phyloP scores from a whole-genome alignment of 2,113 vertebrate species.

The Oceanites oceanicus region DNA sequence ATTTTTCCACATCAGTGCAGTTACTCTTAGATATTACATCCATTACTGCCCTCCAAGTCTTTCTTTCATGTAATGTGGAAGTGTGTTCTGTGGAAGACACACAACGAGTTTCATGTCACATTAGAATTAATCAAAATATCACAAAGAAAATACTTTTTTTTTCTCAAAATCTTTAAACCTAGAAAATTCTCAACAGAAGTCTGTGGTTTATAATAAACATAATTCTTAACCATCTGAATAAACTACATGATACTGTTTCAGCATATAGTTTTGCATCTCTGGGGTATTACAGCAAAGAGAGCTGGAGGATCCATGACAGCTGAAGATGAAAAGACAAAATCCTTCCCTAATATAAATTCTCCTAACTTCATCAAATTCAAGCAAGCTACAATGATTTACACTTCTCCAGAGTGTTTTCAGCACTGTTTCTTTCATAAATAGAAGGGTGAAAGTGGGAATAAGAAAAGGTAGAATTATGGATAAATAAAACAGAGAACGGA shows the following conservation, averaged over 20 bases:
- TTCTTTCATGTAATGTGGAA: not conserved
- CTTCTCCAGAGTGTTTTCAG: not conserved
- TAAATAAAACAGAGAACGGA: not conserved
- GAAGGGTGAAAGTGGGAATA: not conserved
- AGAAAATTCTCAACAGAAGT: not conserved
- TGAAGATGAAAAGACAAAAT: slow-evolving; percentile 10
- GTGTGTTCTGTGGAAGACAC: not conserved
- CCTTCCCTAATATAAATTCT: not conserved
- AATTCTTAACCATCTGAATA: not conserved
- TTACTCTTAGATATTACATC: not conserved
- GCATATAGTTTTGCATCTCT: not conserved
- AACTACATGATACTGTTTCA: not conserved
- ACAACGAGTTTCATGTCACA: not conserved
- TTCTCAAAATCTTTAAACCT: not conserved
- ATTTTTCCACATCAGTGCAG: not conserved
- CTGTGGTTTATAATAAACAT: not conserved
- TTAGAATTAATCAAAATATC: slow-evolving; percentile 5
- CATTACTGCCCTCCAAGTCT: not conserved
- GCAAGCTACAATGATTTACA: not conserved
- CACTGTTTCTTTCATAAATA: not conserved
- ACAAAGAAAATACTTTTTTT: not conserved
- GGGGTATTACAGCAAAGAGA: not conserved
- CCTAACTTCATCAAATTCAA: not conserved
- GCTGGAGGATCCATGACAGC: not conserved
- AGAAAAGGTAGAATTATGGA: not conserved